These are phyloP conservation scores for Sebastes variabilis DNA, from an alignment of 2,797 vertebrate genomes.

Conservation along the genomic window DNA sequence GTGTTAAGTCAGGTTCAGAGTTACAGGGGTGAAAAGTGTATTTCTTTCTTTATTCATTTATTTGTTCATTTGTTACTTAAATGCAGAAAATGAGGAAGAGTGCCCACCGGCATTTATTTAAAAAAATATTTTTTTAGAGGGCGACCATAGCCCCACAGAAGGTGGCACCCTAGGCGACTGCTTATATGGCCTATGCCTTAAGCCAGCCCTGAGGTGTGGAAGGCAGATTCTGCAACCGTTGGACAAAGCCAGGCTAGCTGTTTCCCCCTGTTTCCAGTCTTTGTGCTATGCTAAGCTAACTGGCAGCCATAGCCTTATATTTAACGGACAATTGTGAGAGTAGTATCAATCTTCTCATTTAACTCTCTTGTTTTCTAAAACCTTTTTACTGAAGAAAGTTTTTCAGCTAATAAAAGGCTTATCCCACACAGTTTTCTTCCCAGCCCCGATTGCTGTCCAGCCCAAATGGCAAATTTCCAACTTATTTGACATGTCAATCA, in stretches of 20 bases:
- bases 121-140: no score
- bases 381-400: not conserved
- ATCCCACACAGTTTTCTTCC: not conserved
- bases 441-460: not conserved
- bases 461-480: not conserved
- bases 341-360: not conserved
- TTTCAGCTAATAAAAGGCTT: not conserved
- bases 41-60: no score
- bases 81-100: no score
- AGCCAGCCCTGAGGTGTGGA: no score
- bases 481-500: slow-evolving; percentile 8
- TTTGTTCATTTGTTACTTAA: no score
- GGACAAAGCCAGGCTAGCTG: not conserved
- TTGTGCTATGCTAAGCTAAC: not conserved
- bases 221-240: not conserved
- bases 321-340: not conserved
- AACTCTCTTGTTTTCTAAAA: not conserved
- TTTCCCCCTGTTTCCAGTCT: no score
- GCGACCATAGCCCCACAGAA: fast-evolving
- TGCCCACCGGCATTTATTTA: no score
- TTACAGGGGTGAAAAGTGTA: no score
- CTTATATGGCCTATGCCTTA: no score
- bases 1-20: no score
- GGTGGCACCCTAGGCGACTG: no score
- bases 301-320: not conserved